These are phyloP conservation scores for Bombus waltoni DNA, from an alignment of 1,140 invertebrate species.

Conservation along the genomic window DNA sequence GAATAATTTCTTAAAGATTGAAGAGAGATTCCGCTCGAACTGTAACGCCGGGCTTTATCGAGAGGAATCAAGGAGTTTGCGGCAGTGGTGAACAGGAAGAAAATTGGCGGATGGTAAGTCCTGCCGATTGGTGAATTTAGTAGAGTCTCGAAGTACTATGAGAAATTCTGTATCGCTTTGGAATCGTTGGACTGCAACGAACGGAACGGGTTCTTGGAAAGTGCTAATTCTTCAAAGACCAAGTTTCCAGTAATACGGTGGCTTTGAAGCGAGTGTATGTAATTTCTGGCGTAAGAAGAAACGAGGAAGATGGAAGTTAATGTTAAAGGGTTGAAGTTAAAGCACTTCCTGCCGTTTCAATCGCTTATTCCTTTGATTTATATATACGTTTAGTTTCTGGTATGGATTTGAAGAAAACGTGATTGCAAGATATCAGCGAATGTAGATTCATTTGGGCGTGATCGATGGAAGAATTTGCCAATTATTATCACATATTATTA, in stretches of 20 bases:
- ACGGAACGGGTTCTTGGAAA: background rate
- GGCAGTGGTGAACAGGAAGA: background rate
- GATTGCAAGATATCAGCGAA: no score
- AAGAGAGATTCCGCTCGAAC: background rate
- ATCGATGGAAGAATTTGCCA: background rate
- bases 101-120: background rate
- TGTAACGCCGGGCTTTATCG: slow-evolving; percentile 1
- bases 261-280: background rate
- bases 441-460: background rate
- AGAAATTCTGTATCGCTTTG: background rate
- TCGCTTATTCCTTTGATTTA: no score
- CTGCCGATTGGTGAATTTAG: background rate
- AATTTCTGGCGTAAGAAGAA: background rate
- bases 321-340: no score
- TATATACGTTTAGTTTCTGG: no score
- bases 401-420: no score
- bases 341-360: no score
- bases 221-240: background rate
- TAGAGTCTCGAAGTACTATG: background rate
- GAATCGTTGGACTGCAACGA: background rate
- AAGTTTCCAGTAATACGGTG: background rate
- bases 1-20: background rate
- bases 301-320: background rate
- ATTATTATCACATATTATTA: no score
- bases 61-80: slow-evolving; percentile 2